Percentiles rank a stretch among this genome's conserved stretches.
Conservation (phyloP, 2,797 vertebrate genomes). For the Morelia viridis region DNA sequence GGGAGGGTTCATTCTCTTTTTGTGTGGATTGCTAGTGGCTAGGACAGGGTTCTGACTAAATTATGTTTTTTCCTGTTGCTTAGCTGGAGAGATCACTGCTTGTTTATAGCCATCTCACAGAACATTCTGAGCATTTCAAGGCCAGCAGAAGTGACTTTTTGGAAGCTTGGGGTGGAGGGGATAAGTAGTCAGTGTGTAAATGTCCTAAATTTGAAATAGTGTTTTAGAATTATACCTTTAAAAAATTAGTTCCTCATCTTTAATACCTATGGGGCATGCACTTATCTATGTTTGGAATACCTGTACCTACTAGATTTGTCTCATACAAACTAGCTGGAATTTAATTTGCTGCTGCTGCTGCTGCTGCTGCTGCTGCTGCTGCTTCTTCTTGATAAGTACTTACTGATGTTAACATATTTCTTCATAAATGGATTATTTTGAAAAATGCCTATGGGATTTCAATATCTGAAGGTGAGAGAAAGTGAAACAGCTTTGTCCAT, state of each 20-base stretch:
- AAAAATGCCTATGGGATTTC: background rate
- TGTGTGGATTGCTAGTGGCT: too few relatives aligned
- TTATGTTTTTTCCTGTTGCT: too few relatives aligned
- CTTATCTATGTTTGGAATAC: background rate
- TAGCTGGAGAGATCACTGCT: too few relatives aligned
- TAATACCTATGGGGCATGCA: background rate
- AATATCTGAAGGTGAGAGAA: background rate
- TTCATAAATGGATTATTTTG: background rate
- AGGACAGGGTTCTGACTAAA: too few relatives aligned
- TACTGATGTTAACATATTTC: background rate
- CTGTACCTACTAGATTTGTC: background rate
- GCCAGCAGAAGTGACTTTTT: background rate
- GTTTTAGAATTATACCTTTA: background rate
- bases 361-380: background rate
- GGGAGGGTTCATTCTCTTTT: too few relatives aligned
- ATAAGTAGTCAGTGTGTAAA: background rate
- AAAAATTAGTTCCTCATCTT: background rate
- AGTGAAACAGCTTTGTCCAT: background rate
- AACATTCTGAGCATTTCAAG: too few relatives aligned
- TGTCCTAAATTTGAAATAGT: background rate
- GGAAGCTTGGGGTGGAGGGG: background rate
- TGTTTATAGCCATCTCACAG: too few relatives aligned
- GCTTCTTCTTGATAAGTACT: background rate
- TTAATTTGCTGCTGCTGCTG: background rate
- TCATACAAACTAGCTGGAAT: background rate